A percentile compares a stretch with the other conserved stretches of the same genome.
phyloP scores from a whole-genome alignment of 2,797 vertebrate genomes.

The Myiotriccus ornatus region DNA sequence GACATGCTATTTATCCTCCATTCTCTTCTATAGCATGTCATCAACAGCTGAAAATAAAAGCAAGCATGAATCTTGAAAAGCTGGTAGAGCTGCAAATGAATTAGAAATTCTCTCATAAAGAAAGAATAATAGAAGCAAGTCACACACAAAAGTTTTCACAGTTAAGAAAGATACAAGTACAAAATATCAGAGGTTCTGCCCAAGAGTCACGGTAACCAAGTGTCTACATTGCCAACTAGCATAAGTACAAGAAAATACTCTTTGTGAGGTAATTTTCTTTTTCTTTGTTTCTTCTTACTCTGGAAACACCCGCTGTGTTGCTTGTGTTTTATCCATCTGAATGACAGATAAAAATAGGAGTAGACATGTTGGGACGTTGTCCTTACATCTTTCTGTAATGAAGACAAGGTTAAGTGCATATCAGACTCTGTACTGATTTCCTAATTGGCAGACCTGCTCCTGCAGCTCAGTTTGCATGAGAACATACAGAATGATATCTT shows the following conservation, averaged over 20 bases:
- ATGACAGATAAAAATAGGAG: conserved; percentile 35
- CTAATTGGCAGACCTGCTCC: background rate
- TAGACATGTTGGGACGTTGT: background rate
- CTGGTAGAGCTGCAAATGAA: background rate
- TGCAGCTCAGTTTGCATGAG: background rate
- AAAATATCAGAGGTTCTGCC: conserved; percentile 20
- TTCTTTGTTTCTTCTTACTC: conserved; percentile 38
- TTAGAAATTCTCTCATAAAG: conserved; percentile 17
- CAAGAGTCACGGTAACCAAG: background rate
- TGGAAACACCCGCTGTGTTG: background rate
- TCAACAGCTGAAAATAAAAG: background rate
- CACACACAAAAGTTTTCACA: background rate
- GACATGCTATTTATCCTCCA: background rate
- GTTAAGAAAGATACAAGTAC: background rate
- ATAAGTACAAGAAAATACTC: conserved; percentile 18
- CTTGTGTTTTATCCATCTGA: conserved; percentile 28
- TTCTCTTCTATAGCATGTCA: background rate
- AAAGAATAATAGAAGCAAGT: conserved; percentile 20
- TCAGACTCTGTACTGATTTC: background rate
- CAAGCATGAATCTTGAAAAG: background rate
- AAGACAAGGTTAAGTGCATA: background rate
- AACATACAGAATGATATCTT: background rate
- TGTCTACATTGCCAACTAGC: background rate
- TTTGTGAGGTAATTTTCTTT: background rate
- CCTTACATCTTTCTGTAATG: conserved; percentile 5